Percentiles rank a stretch among this genome's conserved stretches.
Conservation (phyloP, 2,113 vertebrate species). For the Microcebus griseorufus region DNA sequence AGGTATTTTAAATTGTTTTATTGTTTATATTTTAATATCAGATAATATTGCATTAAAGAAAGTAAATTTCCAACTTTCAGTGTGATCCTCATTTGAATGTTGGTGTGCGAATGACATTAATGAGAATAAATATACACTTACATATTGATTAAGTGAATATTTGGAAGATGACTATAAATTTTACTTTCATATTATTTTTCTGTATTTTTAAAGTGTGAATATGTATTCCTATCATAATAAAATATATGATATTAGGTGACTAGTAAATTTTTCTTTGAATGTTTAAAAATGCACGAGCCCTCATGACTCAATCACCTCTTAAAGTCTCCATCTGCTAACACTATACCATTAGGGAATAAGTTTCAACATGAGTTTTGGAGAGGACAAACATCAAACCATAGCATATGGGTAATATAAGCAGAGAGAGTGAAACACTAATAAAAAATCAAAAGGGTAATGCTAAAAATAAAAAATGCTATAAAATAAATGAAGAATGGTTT, state of each 20-base stretch:
- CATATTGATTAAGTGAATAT: background rate
- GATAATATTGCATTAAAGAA: background rate
- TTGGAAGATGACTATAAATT: background rate
- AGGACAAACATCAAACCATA: background rate
- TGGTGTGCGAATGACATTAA: background rate
- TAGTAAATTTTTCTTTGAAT: background rate
- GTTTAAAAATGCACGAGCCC: background rate
- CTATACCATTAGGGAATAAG: no score
- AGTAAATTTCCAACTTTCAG: background rate
- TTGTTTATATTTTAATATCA: no score
- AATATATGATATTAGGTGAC: background rate
- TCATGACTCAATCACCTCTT: no score
- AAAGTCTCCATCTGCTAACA: no score
- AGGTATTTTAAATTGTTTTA: background rate
- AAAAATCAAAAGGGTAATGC: background rate
- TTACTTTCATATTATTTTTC: background rate
- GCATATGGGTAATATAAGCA: background rate
- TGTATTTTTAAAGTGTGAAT: no score
- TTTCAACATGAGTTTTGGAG: background rate
- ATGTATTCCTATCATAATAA: background rate
- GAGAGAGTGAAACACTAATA: background rate
- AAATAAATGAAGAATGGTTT: background rate
- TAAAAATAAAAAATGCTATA: background rate
- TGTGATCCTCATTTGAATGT: background rate
- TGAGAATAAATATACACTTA: background rate